These are phyloP conservation scores for Bagarius yarrelli DNA, from an alignment of 2,113 vertebrate genomes.

Conservation along the genomic window DNA sequence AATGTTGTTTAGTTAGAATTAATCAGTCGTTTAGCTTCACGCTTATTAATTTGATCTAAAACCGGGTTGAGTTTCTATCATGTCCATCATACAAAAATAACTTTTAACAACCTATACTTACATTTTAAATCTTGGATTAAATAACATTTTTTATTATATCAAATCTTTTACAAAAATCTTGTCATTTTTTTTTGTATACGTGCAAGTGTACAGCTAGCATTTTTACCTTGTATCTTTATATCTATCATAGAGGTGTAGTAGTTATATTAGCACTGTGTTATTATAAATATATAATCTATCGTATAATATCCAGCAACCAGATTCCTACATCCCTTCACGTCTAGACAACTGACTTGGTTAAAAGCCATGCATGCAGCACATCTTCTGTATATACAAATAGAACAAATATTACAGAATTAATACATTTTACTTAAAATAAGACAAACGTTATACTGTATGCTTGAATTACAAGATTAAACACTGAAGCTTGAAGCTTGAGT, in stretches of 20 bases:
- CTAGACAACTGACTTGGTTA: not conserved
- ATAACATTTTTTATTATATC: not conserved
- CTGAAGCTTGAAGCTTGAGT: not conserved
- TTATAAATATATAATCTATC: constrained; percentile 32
- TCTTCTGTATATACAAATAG: constrained; percentile 64
- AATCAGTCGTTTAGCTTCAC: not conserved
- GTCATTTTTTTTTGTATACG: not conserved
- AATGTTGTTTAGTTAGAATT: not conserved
- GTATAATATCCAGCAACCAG: constrained; percentile 3
- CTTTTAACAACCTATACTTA: constrained; percentile 17
- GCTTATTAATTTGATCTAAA: not conserved
- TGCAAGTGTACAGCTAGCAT: constrained; percentile 18
- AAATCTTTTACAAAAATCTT: not conserved
- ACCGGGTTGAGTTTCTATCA: not conserved
- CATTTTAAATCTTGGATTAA: not conserved
- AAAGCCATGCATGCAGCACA: not conserved
- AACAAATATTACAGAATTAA: constrained; percentile 37
- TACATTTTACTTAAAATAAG: constrained; percentile 47
- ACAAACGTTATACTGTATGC: constrained; percentile 6
- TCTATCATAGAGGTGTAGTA: constrained; percentile 16
- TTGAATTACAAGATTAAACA: not conserved
- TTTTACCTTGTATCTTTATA: constrained; percentile 10
- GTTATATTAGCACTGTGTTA: constrained; percentile 17
- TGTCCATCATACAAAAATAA: constrained; percentile 42
- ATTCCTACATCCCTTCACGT: not conserved